Evolutionary conservation across 2,113 vertebrate genomes (phyloP).

Genomic region (Embiotoca jacksoni): DNA sequence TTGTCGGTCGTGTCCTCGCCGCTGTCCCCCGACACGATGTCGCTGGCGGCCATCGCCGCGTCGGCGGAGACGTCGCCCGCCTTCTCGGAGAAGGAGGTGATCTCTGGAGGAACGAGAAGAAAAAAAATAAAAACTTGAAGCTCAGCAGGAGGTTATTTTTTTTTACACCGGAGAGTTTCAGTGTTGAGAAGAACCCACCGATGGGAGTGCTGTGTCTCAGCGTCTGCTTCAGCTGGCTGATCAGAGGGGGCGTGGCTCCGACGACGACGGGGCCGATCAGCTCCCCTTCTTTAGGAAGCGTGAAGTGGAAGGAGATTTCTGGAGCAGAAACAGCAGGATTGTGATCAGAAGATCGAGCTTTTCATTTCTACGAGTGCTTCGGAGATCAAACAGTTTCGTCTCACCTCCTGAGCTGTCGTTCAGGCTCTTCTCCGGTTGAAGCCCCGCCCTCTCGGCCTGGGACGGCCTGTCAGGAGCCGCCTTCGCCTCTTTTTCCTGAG

Average conservation of each 20-base stretch:
- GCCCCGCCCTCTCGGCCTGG: slow-evolving; percentile 37
- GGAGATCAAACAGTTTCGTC: slow-evolving; percentile 25
- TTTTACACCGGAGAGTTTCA: background rate
- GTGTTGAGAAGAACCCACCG: slow-evolving; percentile 84
- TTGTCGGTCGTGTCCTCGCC: slow-evolving; percentile 67
- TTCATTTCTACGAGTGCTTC: too few species aligned
- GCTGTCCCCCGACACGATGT: slow-evolving; percentile 80
- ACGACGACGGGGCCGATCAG: slow-evolving; percentile 86
- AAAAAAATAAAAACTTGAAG: too few species aligned
- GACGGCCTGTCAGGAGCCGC: slow-evolving; percentile 33
- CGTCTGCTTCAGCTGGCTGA: slow-evolving; percentile 91
- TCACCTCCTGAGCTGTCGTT: slow-evolving; percentile 91
- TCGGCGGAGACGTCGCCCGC: slow-evolving; percentile 83
- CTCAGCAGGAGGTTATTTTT: background rate
- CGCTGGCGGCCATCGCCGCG: slow-evolving; percentile 83
- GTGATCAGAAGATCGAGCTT: background rate
- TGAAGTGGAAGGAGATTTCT: slow-evolving; percentile 92
- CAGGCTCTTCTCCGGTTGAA: slow-evolving; percentile 80
- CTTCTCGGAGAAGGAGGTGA: slow-evolving; percentile 86
- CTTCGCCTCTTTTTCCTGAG: slow-evolving; percentile 9
- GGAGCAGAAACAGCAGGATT: slow-evolving; percentile 11
- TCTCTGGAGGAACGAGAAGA: slow-evolving; percentile 78
- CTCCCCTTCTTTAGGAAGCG: slow-evolving; percentile 92
- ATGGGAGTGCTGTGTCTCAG: slow-evolving; percentile 98
- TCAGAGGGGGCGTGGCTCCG: slow-evolving; percentile 88